Evolutionary conservation across 1,140 invertebrate species (phyloP), one percentile per base, ranked within the genome.

Genomic region (Megalopta genalis): DNA sequence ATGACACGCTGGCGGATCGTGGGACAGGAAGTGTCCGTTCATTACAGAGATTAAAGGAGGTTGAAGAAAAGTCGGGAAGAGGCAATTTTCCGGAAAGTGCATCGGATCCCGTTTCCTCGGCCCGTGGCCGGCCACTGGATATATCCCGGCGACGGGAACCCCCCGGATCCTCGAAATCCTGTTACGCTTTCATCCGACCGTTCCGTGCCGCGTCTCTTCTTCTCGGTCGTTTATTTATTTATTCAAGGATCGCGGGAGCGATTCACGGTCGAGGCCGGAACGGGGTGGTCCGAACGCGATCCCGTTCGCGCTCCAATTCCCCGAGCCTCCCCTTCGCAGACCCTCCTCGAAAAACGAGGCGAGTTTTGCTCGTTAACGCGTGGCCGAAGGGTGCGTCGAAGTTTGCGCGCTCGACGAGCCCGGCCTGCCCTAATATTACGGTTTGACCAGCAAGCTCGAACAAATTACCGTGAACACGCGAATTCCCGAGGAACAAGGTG

Each of bases 221-320:
- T 60, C 70, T 77, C 75, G 65, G 64, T 63, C 60, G 42, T 70
- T 39, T 69, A 64, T 39, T 64, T 59, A 74, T 74, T 77, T 42
- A 69, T 62, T 62, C 42, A 4, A 9, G 5, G n/a, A 12, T 3
- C 32, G 18, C 18, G 25, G 18, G n/a, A 42, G 18, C 7, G 64
- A n/a, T 23, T 66, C 64, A 66, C n/a, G 64, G 64, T 66, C 63
- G 63, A 42, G 63, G 62, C 21, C 57, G 32, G 32, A 32, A 32
- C 32, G 32, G 32, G 32, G 1, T 4, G 1, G 32, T 4, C 1
- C 32, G 32, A 25, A 1, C 18, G 21, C 14, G 2, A 42, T 16
- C 49, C 49, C 42, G 42, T 46, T 68, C 62, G 39, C 74, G 80
- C 82, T 78, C 80, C 74, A 82, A 65, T 84, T 84, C 68, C 23